Evolutionary conservation across 2,797 vertebrate genomes (phyloP), one percentile per base, ranked within the genome.

Genomic region (Tapera naevia): DNA sequence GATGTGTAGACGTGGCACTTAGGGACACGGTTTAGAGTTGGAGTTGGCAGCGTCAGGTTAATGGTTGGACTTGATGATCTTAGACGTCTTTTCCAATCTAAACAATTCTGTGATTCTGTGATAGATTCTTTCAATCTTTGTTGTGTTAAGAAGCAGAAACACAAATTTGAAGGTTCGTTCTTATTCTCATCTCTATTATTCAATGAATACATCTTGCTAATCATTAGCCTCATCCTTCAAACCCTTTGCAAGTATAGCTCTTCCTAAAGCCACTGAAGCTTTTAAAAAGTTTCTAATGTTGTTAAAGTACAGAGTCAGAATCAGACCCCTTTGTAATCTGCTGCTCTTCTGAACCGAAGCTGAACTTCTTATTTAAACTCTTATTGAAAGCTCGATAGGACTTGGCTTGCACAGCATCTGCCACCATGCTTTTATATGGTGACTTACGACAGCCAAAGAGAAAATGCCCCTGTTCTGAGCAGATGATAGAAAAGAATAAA

Each of bases 321-420:
- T 30, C 33, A 33, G 19, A 5, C 2, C 14, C 14, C 17, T 57
- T 15, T 54, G 3, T 21, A 14, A 13, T 69, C 16, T 1, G 1
- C 15, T 28, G 17, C 1, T 50, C 4, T 4, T 41, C n/a, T n/a
- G n/a, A n/a, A n/a, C n/a, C n/a, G 22, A 16, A 48, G 45, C 27
- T 61, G 35, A 65, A 57, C 3, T 7, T 35, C 3, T 7, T 35
- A 11, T 25, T 91, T 28, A 72, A 61, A 51, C 41, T 76, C 17
- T 57, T 53, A 9, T 11, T 50, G 22, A 81, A 74, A 73, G 23
- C 8, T 22, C 18, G 18, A 21, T 48, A 24, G 17, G 23, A 62
- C 9, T 33, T 58, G 33, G 23, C 17, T 21, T 50, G 37, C 32
- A 45, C 11, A 35, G 5, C 4, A 1, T 46, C 57, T 67, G 16